Base-by-base conservation (phyloP, 92 coral and sea anemone genomes). In the Chrysogorgia sp. region DNA sequence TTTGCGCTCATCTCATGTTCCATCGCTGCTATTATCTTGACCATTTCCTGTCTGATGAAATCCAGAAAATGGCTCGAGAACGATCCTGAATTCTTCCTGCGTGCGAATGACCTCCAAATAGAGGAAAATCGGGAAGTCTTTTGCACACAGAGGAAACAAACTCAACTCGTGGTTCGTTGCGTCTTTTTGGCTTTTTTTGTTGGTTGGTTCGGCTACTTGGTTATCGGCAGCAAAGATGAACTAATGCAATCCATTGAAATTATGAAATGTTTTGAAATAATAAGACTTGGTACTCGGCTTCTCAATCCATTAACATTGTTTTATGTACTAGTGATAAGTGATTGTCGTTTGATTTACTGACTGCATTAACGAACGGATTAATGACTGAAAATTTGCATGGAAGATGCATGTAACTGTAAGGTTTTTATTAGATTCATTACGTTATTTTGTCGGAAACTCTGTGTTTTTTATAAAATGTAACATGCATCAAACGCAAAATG, bases 251-350 rank as follows among this genome's bases (percentile, higher is more conserved):
- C 72, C 12, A 10, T 37, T 14, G 72, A 65, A 30, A 49, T 65
- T 1, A 65, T 65, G 72, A 65, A 65, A 10, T 20, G 53, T 65
- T 65, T 65, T 10, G 72, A 65, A 65, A 28, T 35, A 1, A 65
- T 9, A 26, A 65, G 72, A 33, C 72, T 65, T 1, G 50, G 7
- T 65, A 52, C 29, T 24, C 50, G 72, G 7, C 34, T 65, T 34
- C 7, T 35, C 13, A 40, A 24, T 65, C 72, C 72, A 28, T 10
- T 63, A 23, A 33, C 43, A 14, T 24, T 65, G 12, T 40, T 37
- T 13, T 24, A 65, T 52, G 8, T 40, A 5, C 29, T 61, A 9
- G 0, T 25, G 15, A 29, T 25, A 29, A 58, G 10, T 17, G 23
- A 12, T 37, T 4, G n/a, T 12, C 17, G n/a, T n/a, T n/a, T n/a